A percentile compares a stretch with the other conserved stretches of the same genome.
These are phyloP conservation scores for Camponotus floridanus DNA, from an alignment of 1,140 invertebrate genomes.

Conservation along the genomic window DNA sequence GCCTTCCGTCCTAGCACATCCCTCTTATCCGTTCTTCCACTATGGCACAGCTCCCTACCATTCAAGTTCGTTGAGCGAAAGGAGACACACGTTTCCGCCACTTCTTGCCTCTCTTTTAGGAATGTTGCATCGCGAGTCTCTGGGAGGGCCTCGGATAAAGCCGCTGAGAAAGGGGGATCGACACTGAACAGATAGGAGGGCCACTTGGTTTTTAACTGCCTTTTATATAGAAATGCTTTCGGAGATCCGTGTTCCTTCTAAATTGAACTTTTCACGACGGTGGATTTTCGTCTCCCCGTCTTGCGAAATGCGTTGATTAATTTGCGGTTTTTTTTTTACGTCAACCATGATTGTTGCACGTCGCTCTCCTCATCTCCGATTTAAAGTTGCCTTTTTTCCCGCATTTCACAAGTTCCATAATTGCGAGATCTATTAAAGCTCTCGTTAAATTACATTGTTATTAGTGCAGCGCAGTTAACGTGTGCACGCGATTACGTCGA, in stretches of 20 bases:
- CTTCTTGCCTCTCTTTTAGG: constrained; percentile 6
- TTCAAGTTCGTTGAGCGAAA: constrained; percentile 47
- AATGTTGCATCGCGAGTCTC: constrained; percentile 56
- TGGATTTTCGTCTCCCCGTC: neutral
- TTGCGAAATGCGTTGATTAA: constrained; percentile 62
- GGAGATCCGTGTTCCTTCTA: constrained; percentile 24
- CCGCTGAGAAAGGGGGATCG: neutral
- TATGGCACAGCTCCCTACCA: constrained; percentile 32
- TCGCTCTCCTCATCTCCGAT: neutral
- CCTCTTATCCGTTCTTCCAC: constrained; percentile 17
- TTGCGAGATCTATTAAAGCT: neutral
- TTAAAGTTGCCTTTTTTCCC: constrained; percentile 20
- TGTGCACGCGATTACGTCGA: constrained; percentile 18
- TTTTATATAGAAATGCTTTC: constrained; percentile 41
- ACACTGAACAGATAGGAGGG: neutral
- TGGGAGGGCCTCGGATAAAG: constrained; percentile 35
- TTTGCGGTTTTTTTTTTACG: constrained; percentile 36
- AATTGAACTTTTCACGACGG: constrained; percentile 30
- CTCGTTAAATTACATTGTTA: constrained; percentile 3
- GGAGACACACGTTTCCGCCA: constrained; percentile 25
- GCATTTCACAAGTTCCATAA: neutral
- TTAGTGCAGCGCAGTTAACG: neutral
- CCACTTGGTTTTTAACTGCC: constrained; percentile 55
- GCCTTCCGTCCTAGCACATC: neutral
- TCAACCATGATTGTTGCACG: constrained; percentile 11